A percentile compares a stretch with the other conserved stretches of the same genome.
These are phyloP conservation scores for Euphydryas editha DNA, from an alignment of 2,888 invertebrate species.

Conservation along the genomic window DNA sequence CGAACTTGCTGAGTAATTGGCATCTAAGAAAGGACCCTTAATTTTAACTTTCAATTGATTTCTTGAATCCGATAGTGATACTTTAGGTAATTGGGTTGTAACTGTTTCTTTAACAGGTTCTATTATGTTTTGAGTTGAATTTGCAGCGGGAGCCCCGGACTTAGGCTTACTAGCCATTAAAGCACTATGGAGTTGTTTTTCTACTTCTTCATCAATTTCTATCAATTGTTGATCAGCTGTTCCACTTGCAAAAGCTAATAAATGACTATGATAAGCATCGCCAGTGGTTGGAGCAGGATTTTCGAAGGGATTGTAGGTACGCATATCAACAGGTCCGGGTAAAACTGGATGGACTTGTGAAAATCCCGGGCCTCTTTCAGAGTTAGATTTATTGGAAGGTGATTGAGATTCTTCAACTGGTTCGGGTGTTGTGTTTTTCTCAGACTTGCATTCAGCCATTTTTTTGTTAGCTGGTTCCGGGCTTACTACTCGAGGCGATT, in stretches of 20 bases:
- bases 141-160: slow-evolving; percentile 54
- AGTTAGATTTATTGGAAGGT: slow-evolving; percentile 49
- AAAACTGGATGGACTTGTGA: slow-evolving; percentile 88
- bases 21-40: slow-evolving; percentile 93
- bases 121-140: slow-evolving; percentile 45
- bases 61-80: slow-evolving; percentile 90
- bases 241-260: slow-evolving; percentile 87
- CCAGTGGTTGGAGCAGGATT: slow-evolving; percentile 81
- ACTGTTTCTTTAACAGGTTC: slow-evolving; percentile 58
- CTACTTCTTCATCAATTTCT: slow-evolving; percentile 91
- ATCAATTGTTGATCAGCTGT: slow-evolving; percentile 87
- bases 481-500: slow-evolving; percentile 83
- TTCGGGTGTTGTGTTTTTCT: slow-evolving; percentile 62
- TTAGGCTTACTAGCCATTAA: slow-evolving; percentile 84
- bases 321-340: slow-evolving; percentile 95
- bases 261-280: slow-evolving; percentile 85
- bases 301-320: slow-evolving; percentile 89
- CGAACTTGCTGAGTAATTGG: slow-evolving; percentile 87
- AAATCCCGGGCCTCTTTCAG: slow-evolving; percentile 58
- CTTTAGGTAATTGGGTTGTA: slow-evolving; percentile 83
- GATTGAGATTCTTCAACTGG: slow-evolving; percentile 52
- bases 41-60: slow-evolving; percentile 96
- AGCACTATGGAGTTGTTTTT: slow-evolving; percentile 89
- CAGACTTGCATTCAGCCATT: slow-evolving; percentile 39
- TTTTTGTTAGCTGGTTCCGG: slow-evolving; percentile 73